phyloP scores from a whole-genome alignment of 1,140 invertebrate species.

The Apis dorsata region DNA sequence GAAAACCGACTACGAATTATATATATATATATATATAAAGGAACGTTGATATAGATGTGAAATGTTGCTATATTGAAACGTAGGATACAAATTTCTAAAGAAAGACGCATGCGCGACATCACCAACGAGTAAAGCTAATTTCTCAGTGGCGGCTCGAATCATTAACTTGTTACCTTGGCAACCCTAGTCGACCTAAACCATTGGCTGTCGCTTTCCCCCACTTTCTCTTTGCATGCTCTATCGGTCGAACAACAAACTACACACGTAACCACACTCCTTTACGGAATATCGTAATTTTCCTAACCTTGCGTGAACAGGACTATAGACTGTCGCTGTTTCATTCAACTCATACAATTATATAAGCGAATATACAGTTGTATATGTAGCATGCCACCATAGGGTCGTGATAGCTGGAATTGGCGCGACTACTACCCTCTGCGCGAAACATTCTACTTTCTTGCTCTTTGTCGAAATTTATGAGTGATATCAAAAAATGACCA shows the following conservation, averaged over 20 bases:
- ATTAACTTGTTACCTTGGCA: constrained; percentile 80
- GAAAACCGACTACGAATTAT: background rate
- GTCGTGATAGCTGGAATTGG: constrained; percentile 62
- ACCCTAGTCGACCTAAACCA: constrained; percentile 72
- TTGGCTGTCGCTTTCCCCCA: constrained; percentile 72
- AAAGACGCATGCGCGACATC: constrained; percentile 35
- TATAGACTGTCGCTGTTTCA: constrained; percentile 43
- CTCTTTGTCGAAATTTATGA: constrained; percentile 59
- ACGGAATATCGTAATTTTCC: constrained; percentile 39
- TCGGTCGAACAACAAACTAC: constrained; percentile 61
- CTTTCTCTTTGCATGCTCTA: constrained; percentile 50
- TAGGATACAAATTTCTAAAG: constrained; percentile 13
- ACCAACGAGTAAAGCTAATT: constrained; percentile 70
- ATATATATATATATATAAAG: background rate
- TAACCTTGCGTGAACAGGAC: constrained; percentile 38
- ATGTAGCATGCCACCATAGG: constrained; percentile 34
- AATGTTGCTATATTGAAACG: constrained; percentile 28
- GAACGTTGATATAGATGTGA: constrained; percentile 21
- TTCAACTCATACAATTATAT: background rate
- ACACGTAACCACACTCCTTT: constrained; percentile 32
- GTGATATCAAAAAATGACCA: constrained; percentile 59
- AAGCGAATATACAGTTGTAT: background rate
- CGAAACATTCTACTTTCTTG: constrained; percentile 57
- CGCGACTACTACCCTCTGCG: constrained; percentile 61
- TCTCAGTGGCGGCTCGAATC: constrained; percentile 78